Evolutionary conservation across 2,113 vertebrate genomes (phyloP).

Genomic region (Mixornis gularis): DNA sequence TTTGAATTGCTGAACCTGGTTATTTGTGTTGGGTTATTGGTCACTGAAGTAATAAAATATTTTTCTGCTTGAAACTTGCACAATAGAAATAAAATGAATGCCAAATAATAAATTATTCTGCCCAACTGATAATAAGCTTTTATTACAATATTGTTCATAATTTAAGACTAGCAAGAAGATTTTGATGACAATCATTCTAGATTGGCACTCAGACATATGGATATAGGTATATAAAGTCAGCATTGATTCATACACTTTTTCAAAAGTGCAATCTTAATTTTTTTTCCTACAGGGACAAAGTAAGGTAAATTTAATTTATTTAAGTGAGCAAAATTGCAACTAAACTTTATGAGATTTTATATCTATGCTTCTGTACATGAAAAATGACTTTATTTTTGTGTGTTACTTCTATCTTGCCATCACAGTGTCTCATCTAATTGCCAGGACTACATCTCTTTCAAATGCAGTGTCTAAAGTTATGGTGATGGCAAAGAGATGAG

Average conservation of each 20-base stretch:
- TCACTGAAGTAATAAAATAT: not conserved
- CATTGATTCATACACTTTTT: rapidly evolving
- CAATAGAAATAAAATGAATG: not conserved
- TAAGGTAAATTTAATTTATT: not conserved
- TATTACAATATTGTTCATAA: not conserved
- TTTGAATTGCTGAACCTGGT: not conserved
- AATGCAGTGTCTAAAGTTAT: not conserved
- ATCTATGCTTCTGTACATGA: not conserved
- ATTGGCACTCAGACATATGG: not conserved
- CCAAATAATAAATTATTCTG: not conserved
- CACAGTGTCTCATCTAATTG: not conserved
- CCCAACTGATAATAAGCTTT: not conserved
- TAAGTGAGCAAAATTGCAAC: not conserved
- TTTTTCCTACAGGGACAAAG: not conserved
- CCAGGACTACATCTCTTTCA: not conserved
- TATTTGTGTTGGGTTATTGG: not conserved
- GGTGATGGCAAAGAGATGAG: not conserved
- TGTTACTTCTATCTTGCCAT: not conserved
- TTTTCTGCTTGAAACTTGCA: not conserved
- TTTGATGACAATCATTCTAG: not conserved
- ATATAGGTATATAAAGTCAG: not conserved
- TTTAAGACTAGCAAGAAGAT: not conserved
- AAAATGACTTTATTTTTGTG: not conserved
- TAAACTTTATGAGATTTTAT: not conserved
- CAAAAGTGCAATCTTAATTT: not conserved